A percentile compares a stretch with the other conserved stretches of the same genome.
Evolutionary conservation across 2,888 invertebrate species (phyloP).

Genomic region (Conistra vaccinii): DNA sequence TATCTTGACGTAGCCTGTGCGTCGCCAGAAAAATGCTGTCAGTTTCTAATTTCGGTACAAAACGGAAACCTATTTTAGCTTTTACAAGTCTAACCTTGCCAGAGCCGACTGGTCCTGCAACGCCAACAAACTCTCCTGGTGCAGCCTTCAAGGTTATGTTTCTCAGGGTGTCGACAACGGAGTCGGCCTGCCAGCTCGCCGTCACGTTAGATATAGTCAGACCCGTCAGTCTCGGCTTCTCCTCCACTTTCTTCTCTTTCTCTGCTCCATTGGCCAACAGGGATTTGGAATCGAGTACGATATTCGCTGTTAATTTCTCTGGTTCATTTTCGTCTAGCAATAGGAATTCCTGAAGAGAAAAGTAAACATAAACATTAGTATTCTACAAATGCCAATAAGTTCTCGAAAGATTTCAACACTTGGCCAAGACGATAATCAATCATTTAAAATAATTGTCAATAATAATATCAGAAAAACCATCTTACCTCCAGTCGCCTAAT

Average conservation of each 20-base stretch:
- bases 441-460: background rate
- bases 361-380: background rate
- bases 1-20: background rate
- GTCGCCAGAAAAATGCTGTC: background rate
- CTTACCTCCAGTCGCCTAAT: conserved; percentile 91
- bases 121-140: conserved; percentile 91
- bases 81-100: conserved; percentile 91
- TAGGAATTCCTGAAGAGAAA: conserved; percentile 81
- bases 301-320: conserved; percentile 62
- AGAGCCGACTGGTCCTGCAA: conserved; percentile 94
- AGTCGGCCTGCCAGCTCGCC: conserved; percentile 82
- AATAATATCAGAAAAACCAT: background rate
- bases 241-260: conserved; percentile 36
- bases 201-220: conserved; percentile 83
- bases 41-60: background rate
- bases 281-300: conserved; percentile 37
- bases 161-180: conserved; percentile 89
- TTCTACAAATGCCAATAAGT: background rate
- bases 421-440: background rate
- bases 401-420: background rate
- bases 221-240: conserved; percentile 67
- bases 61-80: background rate
- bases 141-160: conserved; percentile 87
- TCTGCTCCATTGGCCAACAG: conserved; percentile 35
- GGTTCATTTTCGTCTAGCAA: conserved; percentile 82